A percentile compares a stretch with the other conserved stretches of the same genome.
Evolutionary conservation across 2,888 invertebrate genomes (phyloP).

Genomic region (Trichogramma dendrolimi): DNA sequence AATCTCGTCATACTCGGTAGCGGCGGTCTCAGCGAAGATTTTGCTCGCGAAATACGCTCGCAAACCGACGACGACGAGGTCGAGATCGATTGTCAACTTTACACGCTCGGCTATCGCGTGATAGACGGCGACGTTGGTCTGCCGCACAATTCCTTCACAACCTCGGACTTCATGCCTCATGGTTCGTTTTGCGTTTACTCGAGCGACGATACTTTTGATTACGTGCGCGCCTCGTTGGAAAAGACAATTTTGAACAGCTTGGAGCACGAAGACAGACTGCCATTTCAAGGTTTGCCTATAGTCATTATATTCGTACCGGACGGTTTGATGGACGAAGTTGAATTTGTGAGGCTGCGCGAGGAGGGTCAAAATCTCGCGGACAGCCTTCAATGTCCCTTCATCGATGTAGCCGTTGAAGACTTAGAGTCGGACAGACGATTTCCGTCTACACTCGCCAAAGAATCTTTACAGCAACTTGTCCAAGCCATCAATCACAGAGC

Average conservation of each 20-base stretch:
- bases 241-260: slow-evolving; percentile 85
- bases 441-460: slow-evolving; percentile 64
- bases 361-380: slow-evolving; percentile 88
- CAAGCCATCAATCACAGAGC: slow-evolving; percentile 75
- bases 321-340: slow-evolving; percentile 76
- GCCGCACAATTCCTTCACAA: slow-evolving; percentile 75
- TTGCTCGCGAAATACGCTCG: slow-evolving; percentile 78
- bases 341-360: slow-evolving; percentile 77
- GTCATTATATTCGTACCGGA: slow-evolving; percentile 89
- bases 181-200: slow-evolving; percentile 88
- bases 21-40: slow-evolving; percentile 80
- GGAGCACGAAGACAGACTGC: slow-evolving; percentile 82
- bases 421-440: slow-evolving; percentile 58
- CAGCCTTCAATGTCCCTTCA: slow-evolving; percentile 81
- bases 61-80: slow-evolving; percentile 87
- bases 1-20: slow-evolving; percentile 86
- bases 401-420: slow-evolving; percentile 67
- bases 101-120: slow-evolving; percentile 79
- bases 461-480: slow-evolving; percentile 70
- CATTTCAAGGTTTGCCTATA: slow-evolving; percentile 81
- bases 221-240: slow-evolving; percentile 84
- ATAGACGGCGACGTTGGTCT: slow-evolving; percentile 81
- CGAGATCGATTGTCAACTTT: slow-evolving; percentile 72
- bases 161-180: slow-evolving; percentile 84
- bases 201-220: slow-evolving; percentile 87